phyloP scores from a whole-genome alignment of 1,140 invertebrate species.

The Drosophila gunungcola region DNA sequence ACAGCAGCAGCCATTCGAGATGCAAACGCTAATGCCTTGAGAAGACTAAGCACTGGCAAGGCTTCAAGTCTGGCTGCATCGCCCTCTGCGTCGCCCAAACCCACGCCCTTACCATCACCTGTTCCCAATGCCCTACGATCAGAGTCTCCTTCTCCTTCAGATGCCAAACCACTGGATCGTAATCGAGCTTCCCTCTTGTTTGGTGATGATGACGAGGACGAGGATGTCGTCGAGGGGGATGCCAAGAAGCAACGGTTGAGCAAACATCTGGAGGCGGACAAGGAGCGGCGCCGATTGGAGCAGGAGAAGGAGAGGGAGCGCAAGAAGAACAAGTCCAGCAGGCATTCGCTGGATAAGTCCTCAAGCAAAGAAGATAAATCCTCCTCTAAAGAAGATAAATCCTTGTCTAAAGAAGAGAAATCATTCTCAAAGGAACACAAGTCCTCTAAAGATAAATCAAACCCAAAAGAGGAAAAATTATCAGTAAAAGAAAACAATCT shows the following conservation, averaged over 20 bases:
- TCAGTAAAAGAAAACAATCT: not conserved
- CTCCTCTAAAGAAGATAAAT: slow-evolving; percentile 3
- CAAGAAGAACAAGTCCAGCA: slow-evolving; percentile 39
- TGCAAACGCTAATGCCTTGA: slow-evolving; percentile 26
- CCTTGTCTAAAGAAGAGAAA: slow-evolving; percentile 6
- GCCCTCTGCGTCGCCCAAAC: not conserved
- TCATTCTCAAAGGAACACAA: not conserved
- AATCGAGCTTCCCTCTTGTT: slow-evolving; percentile 85
- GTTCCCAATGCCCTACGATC: not conserved
- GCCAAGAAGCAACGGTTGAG: slow-evolving; percentile 72
- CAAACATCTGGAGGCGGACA: slow-evolving; percentile 85
- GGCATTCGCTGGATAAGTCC: slow-evolving; percentile 36
- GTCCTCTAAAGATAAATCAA: not conserved
- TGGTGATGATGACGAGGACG: slow-evolving; percentile 85
- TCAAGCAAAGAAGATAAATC: slow-evolving; percentile 5
- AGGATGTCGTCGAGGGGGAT: slow-evolving; percentile 8
- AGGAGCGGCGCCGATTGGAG: slow-evolving; percentile 66
- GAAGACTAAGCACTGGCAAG: slow-evolving; percentile 27
- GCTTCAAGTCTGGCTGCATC: not conserved
- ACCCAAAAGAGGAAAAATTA: slow-evolving; percentile 1
- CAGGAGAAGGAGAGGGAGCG: slow-evolving; percentile 51
- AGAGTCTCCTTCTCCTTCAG: not conserved
- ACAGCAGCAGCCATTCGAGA: slow-evolving; percentile 66
- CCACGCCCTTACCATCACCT: not conserved
- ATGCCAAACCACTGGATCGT: slow-evolving; percentile 63